Evolutionary conservation across 1,140 invertebrate genomes (phyloP), one percentile per base, ranked within the genome.

Genomic region (Rhyzopertha dominica): DNA sequence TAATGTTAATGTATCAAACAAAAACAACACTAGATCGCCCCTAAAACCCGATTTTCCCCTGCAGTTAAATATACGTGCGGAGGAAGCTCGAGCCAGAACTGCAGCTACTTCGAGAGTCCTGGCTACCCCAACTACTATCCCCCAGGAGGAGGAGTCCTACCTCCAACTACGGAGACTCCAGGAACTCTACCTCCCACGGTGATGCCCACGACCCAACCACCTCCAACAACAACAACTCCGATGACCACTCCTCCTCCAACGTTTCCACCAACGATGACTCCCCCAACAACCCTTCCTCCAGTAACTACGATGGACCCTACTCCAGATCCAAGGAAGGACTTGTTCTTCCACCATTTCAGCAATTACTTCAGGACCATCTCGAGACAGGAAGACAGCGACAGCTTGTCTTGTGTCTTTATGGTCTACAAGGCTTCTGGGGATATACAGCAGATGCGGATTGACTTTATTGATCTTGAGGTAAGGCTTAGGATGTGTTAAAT

Each of bases 391-490:
- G 67, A 54, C 32, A 54, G 61, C 3, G 65, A 69, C 5, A 63
- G 66, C 41, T 46, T 75, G 2, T 72, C 78, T 2, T 88, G 85
- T 58, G 72, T 70, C 10, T 61, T 85, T 32, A 74, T 69, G 13
- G 63, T 88, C 1, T 67, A 78, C 43, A 84, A 86, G 66, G 47
- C 65, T 1, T 68, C 68, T 20, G 54, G 69, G 19, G 68, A 75
- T 39, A 70, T 87, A 2, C 72, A 74, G 54, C 83, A 85, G 61
- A 67, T 87, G 39, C 65, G 80, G 25, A 60, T 87, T 10, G 82
- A 86, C 59, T 83, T 87, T 54, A 63, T 75, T 2, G 74, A 74
- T 59, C 81, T 87, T 61, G 79, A 84, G 69, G 81, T 84, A 63
- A 51, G 57, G 53, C n/a, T n/a, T n/a, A n/a, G n/a, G n/a, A n/a